Evolutionary conservation across 2,797 vertebrate genomes (phyloP).

Genomic region (Balearica regulorum): DNA sequence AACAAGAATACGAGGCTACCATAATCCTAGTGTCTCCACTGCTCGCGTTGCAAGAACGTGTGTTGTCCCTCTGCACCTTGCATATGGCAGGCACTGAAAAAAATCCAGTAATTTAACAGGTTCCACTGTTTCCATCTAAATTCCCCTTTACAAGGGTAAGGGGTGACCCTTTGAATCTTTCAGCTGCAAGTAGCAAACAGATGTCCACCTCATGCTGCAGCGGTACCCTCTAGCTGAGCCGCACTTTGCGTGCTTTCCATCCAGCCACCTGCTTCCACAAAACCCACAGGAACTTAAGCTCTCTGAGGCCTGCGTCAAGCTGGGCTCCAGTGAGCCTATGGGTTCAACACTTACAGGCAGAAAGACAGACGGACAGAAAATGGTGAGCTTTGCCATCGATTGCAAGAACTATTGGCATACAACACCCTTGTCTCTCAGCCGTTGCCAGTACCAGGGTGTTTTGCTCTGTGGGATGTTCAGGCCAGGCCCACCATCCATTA

Average conservation of each 20-base stretch:
- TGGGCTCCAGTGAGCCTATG: background rate
- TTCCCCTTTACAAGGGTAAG: background rate
- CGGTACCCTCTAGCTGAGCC: background rate
- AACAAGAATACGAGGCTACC: background rate
- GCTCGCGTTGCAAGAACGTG: accelerated
- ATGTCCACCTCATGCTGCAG: background rate
- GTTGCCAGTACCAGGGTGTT: background rate
- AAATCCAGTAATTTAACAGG: background rate
- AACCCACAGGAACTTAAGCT: background rate
- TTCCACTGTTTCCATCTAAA: background rate
- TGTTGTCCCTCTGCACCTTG: background rate
- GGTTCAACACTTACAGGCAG: accelerated
- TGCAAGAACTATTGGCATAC: background rate
- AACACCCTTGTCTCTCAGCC: background rate
- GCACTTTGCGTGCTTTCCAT: background rate
- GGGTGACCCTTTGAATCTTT: background rate
- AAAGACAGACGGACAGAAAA: background rate
- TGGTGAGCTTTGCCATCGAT: background rate
- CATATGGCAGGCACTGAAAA: background rate
- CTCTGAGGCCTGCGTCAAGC: background rate
- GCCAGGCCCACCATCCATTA: background rate
- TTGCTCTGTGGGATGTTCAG: background rate
- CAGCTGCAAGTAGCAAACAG: background rate
- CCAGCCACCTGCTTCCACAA: background rate
- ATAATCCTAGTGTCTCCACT: background rate